phyloP scores from a whole-genome alignment of 2,797 vertebrate genomes.

The Sebastes matsubarae region DNA sequence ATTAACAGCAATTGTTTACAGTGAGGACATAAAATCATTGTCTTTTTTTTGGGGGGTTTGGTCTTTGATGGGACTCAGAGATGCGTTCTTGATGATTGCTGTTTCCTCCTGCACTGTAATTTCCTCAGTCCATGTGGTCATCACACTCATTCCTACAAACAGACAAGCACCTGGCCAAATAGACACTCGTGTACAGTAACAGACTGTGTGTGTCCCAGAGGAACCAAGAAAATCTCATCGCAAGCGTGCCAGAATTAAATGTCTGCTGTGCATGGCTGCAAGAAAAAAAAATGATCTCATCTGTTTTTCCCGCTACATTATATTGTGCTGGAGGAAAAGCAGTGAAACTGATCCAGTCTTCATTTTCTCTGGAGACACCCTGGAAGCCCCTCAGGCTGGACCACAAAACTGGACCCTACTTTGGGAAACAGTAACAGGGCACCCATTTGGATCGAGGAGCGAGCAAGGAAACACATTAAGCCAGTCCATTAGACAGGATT shows the following conservation, averaged over 20 bases:
- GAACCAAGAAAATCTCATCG: background rate
- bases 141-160: background rate
- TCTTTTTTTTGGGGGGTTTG: background rate
- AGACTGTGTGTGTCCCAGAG: background rate
- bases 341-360: background rate
- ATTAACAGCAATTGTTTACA: too few relatives aligned
- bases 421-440: slow-evolving; percentile 9
- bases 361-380: background rate
- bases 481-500: slow-evolving; percentile 19
- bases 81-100: background rate
- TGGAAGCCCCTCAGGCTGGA: background rate
- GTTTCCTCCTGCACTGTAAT: background rate
- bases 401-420: background rate
- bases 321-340: background rate
- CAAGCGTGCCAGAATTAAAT: background rate
- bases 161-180: background rate
- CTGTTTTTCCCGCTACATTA: background rate
- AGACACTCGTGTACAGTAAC: background rate
- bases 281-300: slow-evolving; percentile 6
- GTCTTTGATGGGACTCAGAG: background rate
- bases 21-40: background rate
- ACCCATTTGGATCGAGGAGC: background rate
- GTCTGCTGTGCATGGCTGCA: background rate
- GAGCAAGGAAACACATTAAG: background rate
- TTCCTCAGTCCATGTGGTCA: background rate